These are phyloP conservation scores for Benthosema pterotum DNA, from an alignment of 2,797 vertebrate species.

Conservation along the genomic window DNA sequence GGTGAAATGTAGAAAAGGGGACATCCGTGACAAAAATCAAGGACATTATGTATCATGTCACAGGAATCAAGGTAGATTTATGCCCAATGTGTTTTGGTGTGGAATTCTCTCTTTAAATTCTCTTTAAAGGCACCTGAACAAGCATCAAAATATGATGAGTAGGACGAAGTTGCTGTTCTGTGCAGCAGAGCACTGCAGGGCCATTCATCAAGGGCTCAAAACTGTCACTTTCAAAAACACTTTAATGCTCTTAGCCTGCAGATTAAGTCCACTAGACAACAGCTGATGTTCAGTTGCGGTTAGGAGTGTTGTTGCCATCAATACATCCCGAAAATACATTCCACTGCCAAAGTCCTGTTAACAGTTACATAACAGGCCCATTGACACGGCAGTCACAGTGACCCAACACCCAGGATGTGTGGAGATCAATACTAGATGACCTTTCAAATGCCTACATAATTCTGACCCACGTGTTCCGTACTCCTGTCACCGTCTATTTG, in stretches of 20 bases:
- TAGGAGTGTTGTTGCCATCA: slow-evolving; percentile 5
- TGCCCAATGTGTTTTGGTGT: no score
- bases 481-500: not conserved
- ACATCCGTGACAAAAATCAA: no score
- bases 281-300: not conserved
- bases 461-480: not conserved
- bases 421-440: not conserved
- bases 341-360: slow-evolving; percentile 14
- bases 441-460: not conserved
- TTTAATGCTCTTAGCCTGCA: not conserved
- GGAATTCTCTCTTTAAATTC: no score
- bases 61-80: no score
- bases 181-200: not conserved
- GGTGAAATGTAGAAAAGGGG: no score
- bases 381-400: slow-evolving; percentile 11
- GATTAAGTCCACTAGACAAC: not conserved
- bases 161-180: not conserved
- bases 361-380: slow-evolving; percentile 14
- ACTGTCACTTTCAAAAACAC: not conserved
- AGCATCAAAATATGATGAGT: not conserved
- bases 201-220: not conserved
- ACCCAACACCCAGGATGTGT: slow-evolving; percentile 11
- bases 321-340: slow-evolving; percentile 19
- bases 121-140: not conserved
- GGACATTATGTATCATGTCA: no score